phyloP scores from a whole-genome alignment of 2,113 vertebrate species.

The Nothoprocta perdicaria region DNA sequence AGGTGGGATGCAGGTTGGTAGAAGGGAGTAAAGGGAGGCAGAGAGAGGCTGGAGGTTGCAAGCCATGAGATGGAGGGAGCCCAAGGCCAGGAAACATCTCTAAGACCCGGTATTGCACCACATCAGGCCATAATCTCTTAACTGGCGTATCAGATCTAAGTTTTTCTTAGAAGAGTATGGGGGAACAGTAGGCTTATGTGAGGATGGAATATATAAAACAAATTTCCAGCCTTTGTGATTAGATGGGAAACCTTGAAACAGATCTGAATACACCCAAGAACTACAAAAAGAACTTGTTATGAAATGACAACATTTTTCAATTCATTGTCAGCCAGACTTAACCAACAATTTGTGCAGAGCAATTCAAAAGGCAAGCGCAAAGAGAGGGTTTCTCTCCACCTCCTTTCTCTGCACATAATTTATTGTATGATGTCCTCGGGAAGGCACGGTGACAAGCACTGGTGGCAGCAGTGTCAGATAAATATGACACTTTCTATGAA shows the following conservation, averaged over 20 bases:
- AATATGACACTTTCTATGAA: slow-evolving; percentile 57
- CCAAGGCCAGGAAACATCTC: background rate
- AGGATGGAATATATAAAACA: background rate
- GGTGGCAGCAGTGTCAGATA: slow-evolving; percentile 57
- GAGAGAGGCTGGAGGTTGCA: background rate
- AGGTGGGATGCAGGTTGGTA: background rate
- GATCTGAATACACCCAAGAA: background rate
- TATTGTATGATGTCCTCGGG: background rate
- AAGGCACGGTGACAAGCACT: slow-evolving; percentile 27
- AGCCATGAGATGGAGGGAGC: background rate
- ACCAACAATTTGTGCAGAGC: slow-evolving; percentile 35
- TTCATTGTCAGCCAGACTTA: slow-evolving; percentile 41
- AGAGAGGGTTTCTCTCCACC: slow-evolving; percentile 44
- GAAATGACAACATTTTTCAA: slow-evolving; percentile 30
- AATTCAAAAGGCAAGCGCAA: slow-evolving; percentile 37
- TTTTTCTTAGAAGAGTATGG: background rate
- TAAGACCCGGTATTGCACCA: background rate
- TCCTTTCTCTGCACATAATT: slow-evolving; percentile 31
- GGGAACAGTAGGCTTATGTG: background rate
- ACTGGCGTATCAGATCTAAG: background rate
- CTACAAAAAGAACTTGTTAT: background rate
- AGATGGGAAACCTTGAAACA: background rate
- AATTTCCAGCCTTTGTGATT: background rate
- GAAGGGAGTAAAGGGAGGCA: background rate
- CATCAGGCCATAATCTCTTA: background rate